phyloP scores from a whole-genome alignment of 2,113 vertebrate species.

The Capricornis sumatraensis region DNA sequence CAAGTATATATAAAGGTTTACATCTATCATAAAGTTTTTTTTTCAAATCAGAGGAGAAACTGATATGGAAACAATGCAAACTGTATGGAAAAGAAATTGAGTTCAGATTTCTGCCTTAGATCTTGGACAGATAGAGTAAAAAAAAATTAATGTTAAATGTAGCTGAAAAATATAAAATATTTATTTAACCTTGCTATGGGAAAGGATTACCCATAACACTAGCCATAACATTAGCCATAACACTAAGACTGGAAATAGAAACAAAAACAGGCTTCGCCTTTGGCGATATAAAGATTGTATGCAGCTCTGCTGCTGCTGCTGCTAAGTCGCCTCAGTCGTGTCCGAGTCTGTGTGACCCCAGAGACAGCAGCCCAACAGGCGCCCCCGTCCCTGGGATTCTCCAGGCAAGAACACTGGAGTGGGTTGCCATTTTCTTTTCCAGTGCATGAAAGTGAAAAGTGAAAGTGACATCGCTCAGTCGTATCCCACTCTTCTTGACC shows the following conservation, averaged over 20 bases:
- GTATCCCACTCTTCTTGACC: fast-evolving
- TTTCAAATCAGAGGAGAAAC: background rate
- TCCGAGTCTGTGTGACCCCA: background rate
- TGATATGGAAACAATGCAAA: background rate
- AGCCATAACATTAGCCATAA: background rate
- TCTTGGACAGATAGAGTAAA: background rate
- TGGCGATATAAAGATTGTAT: background rate
- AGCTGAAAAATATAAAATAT: conserved; percentile 14
- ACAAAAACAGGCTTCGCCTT: background rate
- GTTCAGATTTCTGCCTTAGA: background rate
- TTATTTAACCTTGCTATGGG: background rate
- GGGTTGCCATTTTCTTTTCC: background rate
- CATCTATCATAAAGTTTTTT: background rate
- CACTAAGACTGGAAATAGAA: background rate
- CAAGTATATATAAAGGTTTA: background rate
- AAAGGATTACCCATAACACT: background rate
- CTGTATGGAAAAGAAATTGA: background rate
- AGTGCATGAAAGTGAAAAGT: too few relatives aligned
- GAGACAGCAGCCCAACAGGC: background rate
- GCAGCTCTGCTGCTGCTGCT: background rate
- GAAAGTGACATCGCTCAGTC: background rate
- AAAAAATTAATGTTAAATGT: background rate
- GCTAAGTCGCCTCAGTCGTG: background rate
- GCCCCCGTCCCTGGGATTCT: background rate
- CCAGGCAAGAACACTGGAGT: background rate